Percentiles rank a stretch among this genome's conserved stretches.
phyloP scores from a whole-genome alignment of 2,888 invertebrate genomes.

The Pemphredon lugubris region DNA sequence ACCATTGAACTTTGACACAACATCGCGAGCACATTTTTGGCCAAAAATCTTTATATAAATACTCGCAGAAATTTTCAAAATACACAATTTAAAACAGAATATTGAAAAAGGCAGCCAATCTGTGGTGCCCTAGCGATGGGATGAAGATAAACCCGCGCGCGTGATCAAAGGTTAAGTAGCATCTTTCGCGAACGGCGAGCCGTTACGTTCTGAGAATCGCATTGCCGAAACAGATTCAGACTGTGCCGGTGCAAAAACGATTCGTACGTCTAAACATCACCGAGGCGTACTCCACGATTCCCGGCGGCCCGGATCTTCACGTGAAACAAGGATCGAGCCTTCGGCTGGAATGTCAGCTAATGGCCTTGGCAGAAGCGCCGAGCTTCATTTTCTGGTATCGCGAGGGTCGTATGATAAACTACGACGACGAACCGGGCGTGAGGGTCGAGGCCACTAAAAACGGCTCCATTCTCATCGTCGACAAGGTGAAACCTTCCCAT shows the following conservation, averaged over 20 bases:
- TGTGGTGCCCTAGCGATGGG: too few species aligned
- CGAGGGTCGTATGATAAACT: conserved; percentile 92
- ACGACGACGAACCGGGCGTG: conserved; percentile 85
- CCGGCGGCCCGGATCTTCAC: conserved; percentile 87
- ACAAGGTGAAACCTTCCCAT: conserved; percentile 73
- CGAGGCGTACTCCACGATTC: conserved; percentile 88
- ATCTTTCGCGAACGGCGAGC: too few species aligned
- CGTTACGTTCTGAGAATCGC: too few species aligned
- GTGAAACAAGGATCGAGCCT: conserved; percentile 88
- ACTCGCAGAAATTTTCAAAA: too few species aligned
- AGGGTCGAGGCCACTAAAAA: conserved; percentile 81
- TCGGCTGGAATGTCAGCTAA: conserved; percentile 87
- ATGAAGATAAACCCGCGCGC: too few species aligned
- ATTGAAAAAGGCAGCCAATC: too few species aligned
- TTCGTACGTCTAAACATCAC: conserved; percentile 73
- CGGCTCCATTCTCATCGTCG: conserved; percentile 72
- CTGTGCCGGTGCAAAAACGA: conserved; percentile 65
- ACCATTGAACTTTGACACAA: too few species aligned
- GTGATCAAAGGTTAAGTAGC: too few species aligned
- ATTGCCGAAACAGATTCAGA: conserved; percentile 58
- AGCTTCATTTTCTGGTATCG: conserved; percentile 92
- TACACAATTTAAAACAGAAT: too few species aligned
- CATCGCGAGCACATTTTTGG: too few species aligned
- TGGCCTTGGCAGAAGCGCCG: conserved; percentile 86
- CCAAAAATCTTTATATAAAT: too few species aligned